Conservation (phyloP, 2,113 vertebrate species). For the Dolichotis patagonum region DNA sequence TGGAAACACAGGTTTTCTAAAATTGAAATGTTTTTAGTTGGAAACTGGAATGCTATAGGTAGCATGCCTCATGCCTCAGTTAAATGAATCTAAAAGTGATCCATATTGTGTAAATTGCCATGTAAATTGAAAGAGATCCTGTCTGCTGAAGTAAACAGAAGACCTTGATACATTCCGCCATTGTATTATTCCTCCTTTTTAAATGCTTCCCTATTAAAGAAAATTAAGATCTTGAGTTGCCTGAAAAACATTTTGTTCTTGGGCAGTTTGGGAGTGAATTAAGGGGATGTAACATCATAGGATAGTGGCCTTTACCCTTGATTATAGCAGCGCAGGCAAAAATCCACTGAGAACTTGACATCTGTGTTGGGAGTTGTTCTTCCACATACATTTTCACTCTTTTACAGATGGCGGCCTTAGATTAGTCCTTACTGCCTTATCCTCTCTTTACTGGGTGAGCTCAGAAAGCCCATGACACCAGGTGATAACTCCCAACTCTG, state of each 20-base stretch:
- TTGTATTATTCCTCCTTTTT: background rate
- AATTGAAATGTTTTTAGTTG: slow-evolving; percentile 59
- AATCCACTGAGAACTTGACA: background rate
- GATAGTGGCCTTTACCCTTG: background rate
- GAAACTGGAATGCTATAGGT: background rate
- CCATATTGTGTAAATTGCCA: background rate
- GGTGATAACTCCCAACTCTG: background rate
- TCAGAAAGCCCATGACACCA: background rate
- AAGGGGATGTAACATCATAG: background rate
- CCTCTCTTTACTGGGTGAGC: background rate
- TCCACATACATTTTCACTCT: background rate
- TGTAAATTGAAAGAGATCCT: slow-evolving; percentile 29
- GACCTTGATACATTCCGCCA: background rate
- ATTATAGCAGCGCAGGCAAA: background rate
- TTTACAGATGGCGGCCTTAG: background rate
- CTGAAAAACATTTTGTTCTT: slow-evolving; percentile 33
- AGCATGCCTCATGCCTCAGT: background rate
- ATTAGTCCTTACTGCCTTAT: background rate
- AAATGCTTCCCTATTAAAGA: slow-evolving; percentile 21
- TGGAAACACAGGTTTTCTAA: slow-evolving; percentile 54
- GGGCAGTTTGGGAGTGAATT: background rate
- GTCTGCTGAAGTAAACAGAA: background rate
- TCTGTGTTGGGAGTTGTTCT: background rate
- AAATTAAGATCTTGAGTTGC: background rate
- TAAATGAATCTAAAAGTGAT: slow-evolving; percentile 24